Evolutionary conservation across 2,113 vertebrate genomes (phyloP).

Genomic region (Calonectris borealis): DNA sequence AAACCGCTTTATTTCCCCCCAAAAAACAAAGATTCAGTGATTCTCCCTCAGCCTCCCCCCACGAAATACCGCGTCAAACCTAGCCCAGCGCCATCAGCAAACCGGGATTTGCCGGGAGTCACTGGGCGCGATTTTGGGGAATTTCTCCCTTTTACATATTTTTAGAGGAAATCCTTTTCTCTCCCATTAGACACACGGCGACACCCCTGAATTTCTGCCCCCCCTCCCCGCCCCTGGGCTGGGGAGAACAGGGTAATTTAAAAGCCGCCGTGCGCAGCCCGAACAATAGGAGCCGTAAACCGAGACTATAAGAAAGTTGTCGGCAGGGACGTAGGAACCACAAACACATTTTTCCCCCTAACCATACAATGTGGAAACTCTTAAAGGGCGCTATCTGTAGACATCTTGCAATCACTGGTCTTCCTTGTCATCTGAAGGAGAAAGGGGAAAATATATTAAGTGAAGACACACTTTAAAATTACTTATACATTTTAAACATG

Average conservation of each 20-base stretch:
- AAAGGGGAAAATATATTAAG: conserved; percentile 80
- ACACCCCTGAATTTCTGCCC: conserved; percentile 37
- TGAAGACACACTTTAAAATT: conserved; percentile 81
- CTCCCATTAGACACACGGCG: neutral
- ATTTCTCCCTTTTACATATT: neutral
- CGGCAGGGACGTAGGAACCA: conserved; percentile 63
- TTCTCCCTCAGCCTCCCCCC: accelerated
- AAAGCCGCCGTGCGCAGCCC: conserved; percentile 61
- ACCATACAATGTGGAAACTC: conserved; percentile 76
- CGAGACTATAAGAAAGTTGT: conserved; percentile 61
- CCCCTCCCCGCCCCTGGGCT: neutral
- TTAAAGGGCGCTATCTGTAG: conserved; percentile 73
- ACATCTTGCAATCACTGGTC: conserved; percentile 73
- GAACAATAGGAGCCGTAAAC: conserved; percentile 68
- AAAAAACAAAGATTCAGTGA: neutral
- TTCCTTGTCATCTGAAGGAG: conserved; percentile 78
- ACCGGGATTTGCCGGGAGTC: neutral
- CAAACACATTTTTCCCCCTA: conserved; percentile 63
- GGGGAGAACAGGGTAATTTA: neutral
- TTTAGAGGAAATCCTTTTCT: neutral
- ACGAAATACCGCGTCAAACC: neutral
- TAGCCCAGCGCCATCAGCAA: neutral
- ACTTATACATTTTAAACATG: conserved; percentile 78
- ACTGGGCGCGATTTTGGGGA: neutral
- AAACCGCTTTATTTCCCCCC: neutral